Percentiles rank a stretch among this genome's conserved stretches.
Conservation (phyloP, 2,113 vertebrate species). For the Macrotis lagotis region DNA sequence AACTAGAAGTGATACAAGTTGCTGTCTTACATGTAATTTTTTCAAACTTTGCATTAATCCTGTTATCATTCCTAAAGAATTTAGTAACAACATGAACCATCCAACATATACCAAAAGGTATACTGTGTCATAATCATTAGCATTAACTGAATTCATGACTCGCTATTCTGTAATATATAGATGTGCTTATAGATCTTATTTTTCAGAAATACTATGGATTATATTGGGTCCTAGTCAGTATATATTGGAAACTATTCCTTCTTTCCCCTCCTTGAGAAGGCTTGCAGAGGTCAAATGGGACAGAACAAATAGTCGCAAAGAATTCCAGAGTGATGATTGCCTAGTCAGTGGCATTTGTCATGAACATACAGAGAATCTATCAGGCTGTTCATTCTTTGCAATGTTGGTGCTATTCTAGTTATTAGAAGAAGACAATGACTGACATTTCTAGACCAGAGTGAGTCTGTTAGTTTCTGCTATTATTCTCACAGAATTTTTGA, state of each 20-base stretch:
- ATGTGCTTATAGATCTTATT: no score
- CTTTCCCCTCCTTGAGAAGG: neutral
- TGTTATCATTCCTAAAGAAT: neutral
- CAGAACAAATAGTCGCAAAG: neutral
- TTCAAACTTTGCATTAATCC: neutral
- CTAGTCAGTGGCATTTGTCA: neutral
- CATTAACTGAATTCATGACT: neutral
- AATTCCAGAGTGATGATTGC: neutral
- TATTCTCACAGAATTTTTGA: neutral
- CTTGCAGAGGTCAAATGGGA: neutral
- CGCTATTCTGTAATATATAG: neutral
- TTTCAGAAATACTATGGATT: no score
- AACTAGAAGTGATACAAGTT: neutral
- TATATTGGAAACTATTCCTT: neutral
- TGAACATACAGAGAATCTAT: neutral
- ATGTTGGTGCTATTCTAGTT: no score
- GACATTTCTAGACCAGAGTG: neutral
- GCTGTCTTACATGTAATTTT: neutral
- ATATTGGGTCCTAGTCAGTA: neutral
- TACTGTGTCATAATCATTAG: neutral
- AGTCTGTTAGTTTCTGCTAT: neutral
- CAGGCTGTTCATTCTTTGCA: no score
- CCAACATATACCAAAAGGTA: neutral
- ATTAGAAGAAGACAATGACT: neutral
- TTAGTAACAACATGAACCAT: neutral